These are phyloP conservation scores for Laticauda colubrina DNA, from an alignment of 2,113 vertebrate species.

Conservation along the genomic window DNA sequence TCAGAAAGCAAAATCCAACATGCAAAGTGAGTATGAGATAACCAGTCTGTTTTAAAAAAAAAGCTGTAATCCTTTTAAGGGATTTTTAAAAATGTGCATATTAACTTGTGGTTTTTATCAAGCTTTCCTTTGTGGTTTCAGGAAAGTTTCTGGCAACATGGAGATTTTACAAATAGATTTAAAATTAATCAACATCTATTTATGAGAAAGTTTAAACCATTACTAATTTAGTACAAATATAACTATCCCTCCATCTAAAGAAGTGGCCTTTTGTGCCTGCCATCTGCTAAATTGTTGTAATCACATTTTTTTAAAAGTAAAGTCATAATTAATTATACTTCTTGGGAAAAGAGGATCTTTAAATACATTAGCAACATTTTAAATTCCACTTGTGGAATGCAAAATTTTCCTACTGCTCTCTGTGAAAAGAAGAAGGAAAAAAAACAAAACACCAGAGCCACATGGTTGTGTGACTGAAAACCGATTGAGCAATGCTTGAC, in stretches of 20 bases:
- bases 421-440: slow-evolving; percentile 45
- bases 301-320: slow-evolving; percentile 71
- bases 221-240: slow-evolving; percentile 82
- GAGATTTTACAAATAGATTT: slow-evolving; percentile 77
- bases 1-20: slow-evolving; percentile 52
- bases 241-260: slow-evolving; percentile 15
- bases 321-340: slow-evolving; percentile 64
- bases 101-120: slow-evolving; percentile 73
- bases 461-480: slow-evolving; percentile 45
- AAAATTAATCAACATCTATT: slow-evolving; percentile 83
- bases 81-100: slow-evolving; percentile 61
- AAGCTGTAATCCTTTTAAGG: slow-evolving; percentile 69
- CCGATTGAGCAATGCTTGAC: slow-evolving; percentile 19
- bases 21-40: slow-evolving; percentile 52
- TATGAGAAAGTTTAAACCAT: slow-evolving; percentile 82
- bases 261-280: slow-evolving; percentile 64
- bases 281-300: slow-evolving; percentile 71
- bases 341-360: slow-evolving; percentile 59
- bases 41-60: slow-evolving; percentile 49
- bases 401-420: slow-evolving; percentile 54
- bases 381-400: slow-evolving; percentile 65
- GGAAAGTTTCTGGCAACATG: slow-evolving; percentile 76
- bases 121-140: slow-evolving; percentile 72
- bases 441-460: background rate
- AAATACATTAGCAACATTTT: slow-evolving; percentile 60